Evolutionary conservation across 1,140 invertebrate species (phyloP).

Genomic region (Magallana gigas): DNA sequence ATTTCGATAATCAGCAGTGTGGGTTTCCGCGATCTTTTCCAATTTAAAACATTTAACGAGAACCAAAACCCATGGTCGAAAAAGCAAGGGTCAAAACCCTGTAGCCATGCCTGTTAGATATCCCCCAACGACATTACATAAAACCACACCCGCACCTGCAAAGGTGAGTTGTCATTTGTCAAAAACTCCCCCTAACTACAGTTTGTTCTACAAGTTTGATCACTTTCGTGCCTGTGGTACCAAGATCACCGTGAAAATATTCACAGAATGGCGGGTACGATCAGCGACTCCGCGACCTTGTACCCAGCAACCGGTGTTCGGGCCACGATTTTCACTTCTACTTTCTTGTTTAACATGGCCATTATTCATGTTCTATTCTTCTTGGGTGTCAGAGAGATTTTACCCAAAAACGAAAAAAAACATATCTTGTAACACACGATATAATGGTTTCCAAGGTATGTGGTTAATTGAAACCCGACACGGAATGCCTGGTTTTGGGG

Average conservation of each 20-base stretch:
- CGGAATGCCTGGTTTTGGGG: not conserved
- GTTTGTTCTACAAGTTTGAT: too few species aligned
- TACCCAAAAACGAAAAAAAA: not conserved
- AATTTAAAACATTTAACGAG: too few species aligned
- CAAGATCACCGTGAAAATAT: too few species aligned
- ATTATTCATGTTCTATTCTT: not conserved
- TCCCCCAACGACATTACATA: not conserved
- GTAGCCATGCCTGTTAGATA: not conserved
- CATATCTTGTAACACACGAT: not conserved
- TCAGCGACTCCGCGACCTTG: too few species aligned
- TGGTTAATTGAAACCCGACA: not conserved
- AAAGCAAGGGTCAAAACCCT: too few species aligned
- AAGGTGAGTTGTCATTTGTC: not conserved
- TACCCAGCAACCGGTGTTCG: too few species aligned
- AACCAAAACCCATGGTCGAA: too few species aligned
- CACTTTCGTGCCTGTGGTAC: too few species aligned
- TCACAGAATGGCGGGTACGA: too few species aligned
- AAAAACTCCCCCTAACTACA: not conserved
- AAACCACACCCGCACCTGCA: not conserved
- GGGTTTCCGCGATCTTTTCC: too few species aligned
- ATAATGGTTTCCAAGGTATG: not conserved
- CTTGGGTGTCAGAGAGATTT: conserved; percentile 10
- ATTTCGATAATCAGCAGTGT: too few species aligned
- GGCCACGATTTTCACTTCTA: too few species aligned
- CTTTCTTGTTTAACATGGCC: not conserved